Conservation (phyloP, 2,888 invertebrate species). For the Catocala fraxini region DNA sequence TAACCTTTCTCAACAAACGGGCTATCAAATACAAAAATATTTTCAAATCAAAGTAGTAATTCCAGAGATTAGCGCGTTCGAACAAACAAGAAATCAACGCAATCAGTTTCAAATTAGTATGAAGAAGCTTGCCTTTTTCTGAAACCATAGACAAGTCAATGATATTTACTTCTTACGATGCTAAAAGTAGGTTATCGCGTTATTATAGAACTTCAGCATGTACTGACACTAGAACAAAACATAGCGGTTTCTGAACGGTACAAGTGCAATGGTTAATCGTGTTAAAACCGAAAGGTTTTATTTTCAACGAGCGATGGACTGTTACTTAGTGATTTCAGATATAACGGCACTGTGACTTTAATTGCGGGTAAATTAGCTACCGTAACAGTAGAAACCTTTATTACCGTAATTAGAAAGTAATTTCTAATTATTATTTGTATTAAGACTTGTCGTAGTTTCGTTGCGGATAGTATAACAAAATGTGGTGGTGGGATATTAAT, state of each 20-base stretch:
- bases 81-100: too few species aligned
- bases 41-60: too few species aligned
- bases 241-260: constrained; percentile 18
- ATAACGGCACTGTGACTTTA: constrained; percentile 22
- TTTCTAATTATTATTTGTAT: constrained; percentile 7
- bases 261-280: not conserved
- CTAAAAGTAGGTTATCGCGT: too few species aligned
- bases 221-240: not conserved
- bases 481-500: too few species aligned
- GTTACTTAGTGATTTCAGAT: constrained; percentile 13
- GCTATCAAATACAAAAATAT: too few species aligned
- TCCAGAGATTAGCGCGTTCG: too few species aligned
- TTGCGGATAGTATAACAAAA: not conserved
- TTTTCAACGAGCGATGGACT: constrained; percentile 20
- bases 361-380: constrained; percentile 19
- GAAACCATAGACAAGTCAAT: too few species aligned
- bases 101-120: too few species aligned
- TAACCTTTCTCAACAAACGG: too few species aligned
- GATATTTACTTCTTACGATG: not conserved
- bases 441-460: not conserved
- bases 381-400: constrained; percentile 12
- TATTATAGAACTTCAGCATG: not conserved
- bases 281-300: constrained; percentile 9
- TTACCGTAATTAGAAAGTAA: constrained; percentile 4
- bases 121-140: too few species aligned